A percentile compares a stretch with the other conserved stretches of the same genome.
These are phyloP conservation scores for Mesochorus sp. DNA, from an alignment of 2,888 invertebrate genomes.

Conservation along the genomic window DNA sequence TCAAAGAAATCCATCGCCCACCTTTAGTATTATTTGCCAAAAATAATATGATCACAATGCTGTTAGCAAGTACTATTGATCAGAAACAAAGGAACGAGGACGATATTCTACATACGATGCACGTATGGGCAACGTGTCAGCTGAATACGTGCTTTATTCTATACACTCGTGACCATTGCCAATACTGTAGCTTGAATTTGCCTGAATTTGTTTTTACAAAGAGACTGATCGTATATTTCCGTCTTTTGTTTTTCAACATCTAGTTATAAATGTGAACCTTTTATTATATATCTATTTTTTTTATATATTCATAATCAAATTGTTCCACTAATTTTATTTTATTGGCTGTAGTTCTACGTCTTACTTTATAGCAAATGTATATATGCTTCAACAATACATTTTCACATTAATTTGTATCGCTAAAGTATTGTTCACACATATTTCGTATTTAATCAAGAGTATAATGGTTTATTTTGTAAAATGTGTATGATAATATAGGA, in stretches of 20 bases:
- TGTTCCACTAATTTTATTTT: background rate
- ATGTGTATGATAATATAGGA: background rate
- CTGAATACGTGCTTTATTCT: constrained; percentile 65
- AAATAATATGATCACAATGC: constrained; percentile 70
- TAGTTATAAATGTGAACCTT: background rate
- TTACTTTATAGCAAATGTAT: background rate
- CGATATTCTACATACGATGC: background rate
- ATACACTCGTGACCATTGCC: constrained; percentile 68
- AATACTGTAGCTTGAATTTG: constrained; percentile 64
- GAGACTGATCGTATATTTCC: background rate
- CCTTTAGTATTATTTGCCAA: constrained; percentile 23
- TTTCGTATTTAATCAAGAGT: too few relatives aligned
- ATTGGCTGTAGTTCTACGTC: background rate
- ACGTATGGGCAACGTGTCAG: constrained; percentile 41
- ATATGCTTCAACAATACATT: background rate
- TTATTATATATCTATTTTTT: too few relatives aligned
- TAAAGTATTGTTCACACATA: background rate
- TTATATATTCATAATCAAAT: background rate
- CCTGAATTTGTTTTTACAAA: constrained; percentile 31
- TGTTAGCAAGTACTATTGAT: constrained; percentile 73
- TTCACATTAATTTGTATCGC: background rate
- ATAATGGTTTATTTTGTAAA: too few relatives aligned
- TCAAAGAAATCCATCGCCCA: background rate
- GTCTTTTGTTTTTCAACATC: background rate
- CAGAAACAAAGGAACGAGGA: constrained; percentile 72